Evolutionary conservation across 1,140 invertebrate species (phyloP).

Genomic region (Drosophila takahashii): DNA sequence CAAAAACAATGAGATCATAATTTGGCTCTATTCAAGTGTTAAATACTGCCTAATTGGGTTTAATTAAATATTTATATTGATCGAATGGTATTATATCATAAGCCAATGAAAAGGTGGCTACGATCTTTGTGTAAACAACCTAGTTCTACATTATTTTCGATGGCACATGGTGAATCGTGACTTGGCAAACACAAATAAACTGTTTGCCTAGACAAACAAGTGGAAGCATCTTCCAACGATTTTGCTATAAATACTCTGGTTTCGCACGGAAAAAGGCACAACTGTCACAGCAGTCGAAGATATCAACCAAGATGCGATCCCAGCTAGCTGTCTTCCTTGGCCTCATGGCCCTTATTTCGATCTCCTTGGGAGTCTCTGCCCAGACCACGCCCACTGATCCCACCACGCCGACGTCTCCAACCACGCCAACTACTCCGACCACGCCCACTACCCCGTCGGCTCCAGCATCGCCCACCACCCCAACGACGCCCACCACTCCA

Average conservation of each 20-base stretch:
- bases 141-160: background rate
- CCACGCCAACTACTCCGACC: background rate
- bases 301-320: conserved; percentile 9
- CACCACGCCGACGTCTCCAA: background rate
- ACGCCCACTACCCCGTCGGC: background rate
- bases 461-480: background rate
- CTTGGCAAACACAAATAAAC: background rate
- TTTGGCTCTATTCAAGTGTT: background rate
- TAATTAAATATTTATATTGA: background rate
- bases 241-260: conserved; percentile 11
- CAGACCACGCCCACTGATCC: background rate
- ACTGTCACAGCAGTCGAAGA: background rate
- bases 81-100: background rate
- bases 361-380: background rate
- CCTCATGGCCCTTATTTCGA: background rate
- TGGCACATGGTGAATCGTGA: background rate
- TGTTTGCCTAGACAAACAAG: conserved; percentile 9
- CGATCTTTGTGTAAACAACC: background rate
- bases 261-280: background rate
- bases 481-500: background rate
- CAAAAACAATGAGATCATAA: background rate
- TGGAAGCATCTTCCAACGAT: background rate
- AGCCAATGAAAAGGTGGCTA: background rate
- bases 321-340: background rate
- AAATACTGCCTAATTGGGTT: no score